A percentile compares a stretch with the other conserved stretches of the same genome.
phyloP scores from a whole-genome alignment of 2,888 invertebrate species.

The Cephus pulcher region DNA sequence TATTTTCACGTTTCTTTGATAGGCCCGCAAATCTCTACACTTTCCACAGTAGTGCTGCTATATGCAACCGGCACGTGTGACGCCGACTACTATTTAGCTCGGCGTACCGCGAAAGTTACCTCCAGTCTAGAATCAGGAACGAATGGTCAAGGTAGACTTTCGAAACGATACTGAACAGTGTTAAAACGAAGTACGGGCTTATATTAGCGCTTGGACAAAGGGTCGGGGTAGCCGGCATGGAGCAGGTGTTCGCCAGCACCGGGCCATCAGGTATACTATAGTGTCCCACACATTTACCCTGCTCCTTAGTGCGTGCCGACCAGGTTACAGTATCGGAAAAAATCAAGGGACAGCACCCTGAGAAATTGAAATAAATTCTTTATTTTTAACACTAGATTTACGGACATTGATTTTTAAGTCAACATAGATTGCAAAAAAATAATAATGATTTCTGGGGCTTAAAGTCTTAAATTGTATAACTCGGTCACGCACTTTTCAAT shows the following conservation, averaged over 20 bases:
- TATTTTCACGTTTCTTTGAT: neutral
- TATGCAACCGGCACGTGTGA: neutral
- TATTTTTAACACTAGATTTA: no score
- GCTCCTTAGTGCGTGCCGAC: slow-evolving; percentile 26
- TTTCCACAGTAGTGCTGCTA: neutral
- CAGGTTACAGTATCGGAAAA: neutral
- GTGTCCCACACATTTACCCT: slow-evolving; percentile 28
- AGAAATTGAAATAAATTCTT: no score
- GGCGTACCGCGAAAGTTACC: slow-evolving; percentile 2
- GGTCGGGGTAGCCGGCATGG: slow-evolving; percentile 40
- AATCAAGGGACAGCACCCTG: no score
- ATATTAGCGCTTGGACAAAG: slow-evolving; percentile 55
- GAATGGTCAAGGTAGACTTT: neutral
- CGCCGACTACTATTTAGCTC: neutral
- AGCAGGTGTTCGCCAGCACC: slow-evolving; percentile 62
- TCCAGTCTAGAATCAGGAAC: neutral
- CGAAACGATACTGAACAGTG: slow-evolving; percentile 5
- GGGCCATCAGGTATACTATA: slow-evolving; percentile 53
- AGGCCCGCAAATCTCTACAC: neutral
- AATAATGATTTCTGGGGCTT: no score
- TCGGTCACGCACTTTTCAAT: no score
- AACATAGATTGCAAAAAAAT: no score
- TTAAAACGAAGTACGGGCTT: slow-evolving; percentile 46
- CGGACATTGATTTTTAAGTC: no score
- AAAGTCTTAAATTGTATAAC: no score